Percentiles rank a stretch among this genome's conserved stretches.
Evolutionary conservation across 2,113 vertebrate genomes (phyloP).

Genomic region (Cygnus buccinator): DNA sequence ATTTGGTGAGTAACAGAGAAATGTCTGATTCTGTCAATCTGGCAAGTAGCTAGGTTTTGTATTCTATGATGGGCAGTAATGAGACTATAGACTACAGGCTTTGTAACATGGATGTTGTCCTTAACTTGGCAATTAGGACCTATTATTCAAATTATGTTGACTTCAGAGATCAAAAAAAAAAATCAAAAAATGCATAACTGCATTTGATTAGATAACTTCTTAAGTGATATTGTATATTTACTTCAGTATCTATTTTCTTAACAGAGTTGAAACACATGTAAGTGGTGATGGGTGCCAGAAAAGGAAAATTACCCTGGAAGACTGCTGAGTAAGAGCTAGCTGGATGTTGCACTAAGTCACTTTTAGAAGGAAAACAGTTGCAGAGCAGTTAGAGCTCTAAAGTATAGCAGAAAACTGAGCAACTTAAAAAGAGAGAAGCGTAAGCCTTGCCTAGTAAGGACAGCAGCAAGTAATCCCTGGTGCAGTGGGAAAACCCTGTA

Average conservation of each 20-base stretch:
- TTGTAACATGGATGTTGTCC: neutral
- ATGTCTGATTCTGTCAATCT: neutral
- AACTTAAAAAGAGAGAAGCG: neutral
- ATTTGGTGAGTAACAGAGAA: neutral
- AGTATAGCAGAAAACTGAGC: accelerated
- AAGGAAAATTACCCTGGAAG: neutral
- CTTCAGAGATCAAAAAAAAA: neutral
- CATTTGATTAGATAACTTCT: neutral
- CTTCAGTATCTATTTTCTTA: neutral
- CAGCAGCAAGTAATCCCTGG: neutral
- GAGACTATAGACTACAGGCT: neutral
- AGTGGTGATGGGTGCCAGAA: neutral
- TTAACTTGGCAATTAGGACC: neutral
- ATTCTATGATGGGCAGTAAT: neutral
- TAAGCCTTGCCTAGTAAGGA: neutral
- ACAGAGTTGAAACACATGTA: neutral
- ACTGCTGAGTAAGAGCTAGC: neutral
- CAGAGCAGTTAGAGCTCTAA: neutral
- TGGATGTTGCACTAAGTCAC: neutral
- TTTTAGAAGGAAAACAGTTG: neutral
- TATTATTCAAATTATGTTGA: neutral
- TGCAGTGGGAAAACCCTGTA: neutral
- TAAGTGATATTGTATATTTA: neutral
- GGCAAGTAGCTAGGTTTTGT: neutral
- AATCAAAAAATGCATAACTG: neutral